Percentiles rank a stretch among this genome's conserved stretches.
These are phyloP conservation scores for Yponomeuta cagnagella DNA, from an alignment of 2,888 invertebrate species.

Conservation along the genomic window DNA sequence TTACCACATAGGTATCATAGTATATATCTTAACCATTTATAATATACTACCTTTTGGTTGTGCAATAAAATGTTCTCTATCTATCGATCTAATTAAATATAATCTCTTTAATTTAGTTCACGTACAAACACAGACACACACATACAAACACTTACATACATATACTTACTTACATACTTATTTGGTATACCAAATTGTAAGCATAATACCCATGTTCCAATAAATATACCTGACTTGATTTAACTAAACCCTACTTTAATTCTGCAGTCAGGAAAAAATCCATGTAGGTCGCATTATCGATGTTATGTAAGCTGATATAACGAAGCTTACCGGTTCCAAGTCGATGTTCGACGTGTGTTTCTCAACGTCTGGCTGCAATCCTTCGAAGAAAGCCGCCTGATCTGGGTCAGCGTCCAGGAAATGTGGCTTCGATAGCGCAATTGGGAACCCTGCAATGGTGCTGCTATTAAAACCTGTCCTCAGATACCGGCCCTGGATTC, in stretches of 20 bases:
- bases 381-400: constrained; percentile 74
- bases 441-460: constrained; percentile 72
- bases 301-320: not conserved
- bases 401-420: constrained; percentile 79
- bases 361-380: constrained; percentile 77
- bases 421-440: constrained; percentile 78
- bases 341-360: constrained; percentile 72
- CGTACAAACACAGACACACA: too few species aligned
- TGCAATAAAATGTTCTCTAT: too few species aligned
- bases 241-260: not conserved
- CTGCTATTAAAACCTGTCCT: not conserved
- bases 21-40: too few species aligned
- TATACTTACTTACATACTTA: too few species aligned
- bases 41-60: too few species aligned
- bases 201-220: too few species aligned
- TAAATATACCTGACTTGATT: too few species aligned
- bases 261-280: not conserved
- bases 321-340: constrained; percentile 81
- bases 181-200: too few species aligned
- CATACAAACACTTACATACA: too few species aligned
- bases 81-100: too few species aligned
- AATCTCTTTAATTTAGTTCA: too few species aligned
- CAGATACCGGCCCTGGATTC: not conserved
- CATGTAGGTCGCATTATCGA: not conserved
- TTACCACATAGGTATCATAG: not conserved